Base-by-base conservation (phyloP, 2,797 vertebrate species). In the Anas georgica region DNA sequence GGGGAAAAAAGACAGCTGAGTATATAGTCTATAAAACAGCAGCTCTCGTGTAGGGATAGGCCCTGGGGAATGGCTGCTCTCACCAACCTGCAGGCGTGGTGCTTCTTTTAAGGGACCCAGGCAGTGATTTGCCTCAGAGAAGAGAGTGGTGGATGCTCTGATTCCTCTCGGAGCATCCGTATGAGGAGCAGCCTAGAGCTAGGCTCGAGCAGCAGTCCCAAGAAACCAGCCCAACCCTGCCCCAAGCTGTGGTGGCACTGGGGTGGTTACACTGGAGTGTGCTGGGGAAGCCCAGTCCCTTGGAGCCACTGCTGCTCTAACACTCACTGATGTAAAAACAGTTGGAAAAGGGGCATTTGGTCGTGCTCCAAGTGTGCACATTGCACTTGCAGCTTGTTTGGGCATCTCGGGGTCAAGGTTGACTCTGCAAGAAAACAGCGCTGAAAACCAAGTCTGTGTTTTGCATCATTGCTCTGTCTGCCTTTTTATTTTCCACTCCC, bases 371-470 rank as follows among this genome's bases (percentile, higher is more conserved):
- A 50, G 45, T 75, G 59, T 26, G 52, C 7, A 15, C 17, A 43
- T 37, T 81, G n/a, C 39, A 35, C 72, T 94, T 81, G 41, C 29
- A 64, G 67, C 29, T 59, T 54, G 33, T 76, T 94, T 94, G 92
- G 88, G 86, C 67, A 63, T 86, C 54, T 79, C 63, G 87, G 69
- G 75, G 88, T 92, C 93, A 94, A 82, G 78, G 69, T 20, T 93
- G 94, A 63, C 20, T 62, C 75, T 1, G 3, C 56, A 73, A 91
- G 77, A 85, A 92, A 94, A 69, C 43, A 91, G 37, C 10, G 15
- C 50, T 76, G 76, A 64, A 63, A 90, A 37, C 2, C 17, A 86
- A 81, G 55, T 7, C 50, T 56, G 23, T 84, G 64, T 91, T 84
- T 93, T 78, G 43, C 60, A 80, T 64, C 39, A 35, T 88, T 86